Conservation (phyloP, 1,140 invertebrate genomes). For the Latrodectus geometricus region DNA sequence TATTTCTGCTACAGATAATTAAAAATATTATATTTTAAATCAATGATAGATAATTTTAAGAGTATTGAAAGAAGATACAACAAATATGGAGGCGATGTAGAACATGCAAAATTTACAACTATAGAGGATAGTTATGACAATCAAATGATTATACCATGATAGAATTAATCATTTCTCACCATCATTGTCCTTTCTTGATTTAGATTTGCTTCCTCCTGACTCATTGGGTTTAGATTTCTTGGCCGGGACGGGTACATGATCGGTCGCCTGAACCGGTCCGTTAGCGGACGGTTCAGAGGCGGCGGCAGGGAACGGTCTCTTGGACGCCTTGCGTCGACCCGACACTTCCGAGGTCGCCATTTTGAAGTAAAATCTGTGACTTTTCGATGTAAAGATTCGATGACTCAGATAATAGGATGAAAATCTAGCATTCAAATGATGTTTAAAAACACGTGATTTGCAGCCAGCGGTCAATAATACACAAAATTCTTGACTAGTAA, state of each 20-base stretch:
- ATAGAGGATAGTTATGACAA: too few relatives aligned
- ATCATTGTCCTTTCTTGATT: slow-evolving; percentile 40
- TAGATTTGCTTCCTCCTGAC: slow-evolving; percentile 3
- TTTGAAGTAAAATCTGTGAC: slow-evolving; percentile 8
- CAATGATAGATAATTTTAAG: too few relatives aligned
- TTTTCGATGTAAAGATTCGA: slow-evolving; percentile 25
- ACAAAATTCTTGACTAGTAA: neutral
- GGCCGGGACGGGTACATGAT: slow-evolving; percentile 13
- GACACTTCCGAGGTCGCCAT: slow-evolving; percentile 53
- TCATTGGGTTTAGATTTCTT: slow-evolving; percentile 44
- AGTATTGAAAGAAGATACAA: too few relatives aligned
- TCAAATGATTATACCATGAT: neutral
- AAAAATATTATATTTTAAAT: too few relatives aligned
- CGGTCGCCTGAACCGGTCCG: slow-evolving; percentile 49
- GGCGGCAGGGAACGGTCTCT: slow-evolving; percentile 52
- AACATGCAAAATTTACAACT: too few relatives aligned
- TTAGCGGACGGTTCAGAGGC: slow-evolving; percentile 46
- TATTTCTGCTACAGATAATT: too few relatives aligned
- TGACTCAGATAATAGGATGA: neutral
- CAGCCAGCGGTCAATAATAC: slow-evolving; percentile 17
- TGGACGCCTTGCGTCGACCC: slow-evolving; percentile 49
- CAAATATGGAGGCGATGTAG: too few relatives aligned
- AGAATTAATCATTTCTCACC: slow-evolving; percentile 26
- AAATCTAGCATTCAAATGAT: neutral
- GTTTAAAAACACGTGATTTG: slow-evolving; percentile 21